These are phyloP conservation scores for Brachionus koreanus DNA, from an alignment of 1,140 invertebrate genomes.

Conservation along the genomic window DNA sequence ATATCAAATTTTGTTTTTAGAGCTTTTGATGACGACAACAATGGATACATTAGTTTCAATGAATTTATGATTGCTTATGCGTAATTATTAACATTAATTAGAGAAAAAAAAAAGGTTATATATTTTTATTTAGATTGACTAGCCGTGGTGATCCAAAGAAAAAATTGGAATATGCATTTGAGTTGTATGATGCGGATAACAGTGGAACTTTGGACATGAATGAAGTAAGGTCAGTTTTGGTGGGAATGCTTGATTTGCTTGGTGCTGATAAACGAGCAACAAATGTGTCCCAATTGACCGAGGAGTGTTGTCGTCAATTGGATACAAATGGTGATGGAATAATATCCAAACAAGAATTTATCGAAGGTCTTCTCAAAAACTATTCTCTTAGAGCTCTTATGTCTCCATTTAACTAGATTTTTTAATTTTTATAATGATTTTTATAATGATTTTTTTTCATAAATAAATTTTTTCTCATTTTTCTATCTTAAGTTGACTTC, in stretches of 20 bases:
- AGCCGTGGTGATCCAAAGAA: conserved; percentile 6
- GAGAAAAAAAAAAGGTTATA: not conserved
- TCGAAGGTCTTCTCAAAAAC: conserved; percentile 4
- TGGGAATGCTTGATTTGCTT: conserved; percentile 33
- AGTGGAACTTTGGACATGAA: not conserved
- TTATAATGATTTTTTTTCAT: no score
- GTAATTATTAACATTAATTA: not conserved
- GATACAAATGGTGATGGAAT: conserved; percentile 10
- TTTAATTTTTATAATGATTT: no score
- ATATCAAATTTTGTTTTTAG: conserved; percentile 10
- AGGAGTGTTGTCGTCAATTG: not conserved
- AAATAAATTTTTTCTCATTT: no score
- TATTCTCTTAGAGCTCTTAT: not conserved
- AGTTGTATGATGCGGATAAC: conserved; percentile 27
- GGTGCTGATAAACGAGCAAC: not conserved
- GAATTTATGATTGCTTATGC: conserved; percentile 15
- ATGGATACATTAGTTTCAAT: conserved; percentile 1
- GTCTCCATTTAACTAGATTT: conserved; percentile 37
- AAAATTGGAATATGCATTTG: conserved; percentile 26
- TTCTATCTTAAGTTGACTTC: no score
- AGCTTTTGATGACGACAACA: conserved; percentile 10
- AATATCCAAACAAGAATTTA: conserved; percentile 30
- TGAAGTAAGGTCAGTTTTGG: conserved; percentile 18
- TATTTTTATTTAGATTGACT: conserved; percentile 4
- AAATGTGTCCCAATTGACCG: not conserved